Evolutionary conservation across 53 echinoderm and acorn worm species (phyloP).

Genomic region (Hippasteria phrygiana): DNA sequence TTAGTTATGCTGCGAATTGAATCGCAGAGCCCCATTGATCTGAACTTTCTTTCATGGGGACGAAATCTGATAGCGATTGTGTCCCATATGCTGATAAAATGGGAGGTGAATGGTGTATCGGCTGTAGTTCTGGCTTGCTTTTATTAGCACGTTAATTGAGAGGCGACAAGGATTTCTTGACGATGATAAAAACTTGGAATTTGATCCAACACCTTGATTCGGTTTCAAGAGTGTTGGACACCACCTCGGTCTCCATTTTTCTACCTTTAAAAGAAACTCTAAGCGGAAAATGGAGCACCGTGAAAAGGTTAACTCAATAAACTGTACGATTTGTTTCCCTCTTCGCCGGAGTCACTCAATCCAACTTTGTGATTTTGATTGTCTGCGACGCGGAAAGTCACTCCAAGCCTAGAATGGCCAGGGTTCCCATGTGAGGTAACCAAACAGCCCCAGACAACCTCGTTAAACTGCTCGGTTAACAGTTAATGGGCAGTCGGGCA

Average conservation of each 20-base stretch:
- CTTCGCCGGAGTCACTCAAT: neutral
- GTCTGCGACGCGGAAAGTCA: conserved; percentile 5
- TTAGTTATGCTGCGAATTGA: conserved; percentile 7
- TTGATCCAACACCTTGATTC: conserved; percentile 1
- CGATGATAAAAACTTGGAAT: conserved; percentile 39
- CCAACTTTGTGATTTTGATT: conserved; percentile 49
- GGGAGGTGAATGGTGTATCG: conserved; percentile 26
- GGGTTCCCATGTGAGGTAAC: conserved; percentile 50
- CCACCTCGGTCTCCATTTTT: neutral
- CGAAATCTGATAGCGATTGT: conserved; percentile 27
- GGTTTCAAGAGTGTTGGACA: neutral
- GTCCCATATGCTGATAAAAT: neutral
- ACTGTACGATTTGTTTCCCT: neutral
- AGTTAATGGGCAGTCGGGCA: neutral
- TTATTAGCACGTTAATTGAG: conserved; percentile 56
- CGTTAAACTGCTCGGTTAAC: conserved; percentile 41
- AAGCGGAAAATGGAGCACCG: neutral
- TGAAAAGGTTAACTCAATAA: conserved; percentile 41
- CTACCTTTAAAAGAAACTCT: neutral
- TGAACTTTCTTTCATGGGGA: conserved; percentile 39
- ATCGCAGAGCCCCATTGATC: conserved; percentile 26
- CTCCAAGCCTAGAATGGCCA: neutral
- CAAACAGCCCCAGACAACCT: conserved; percentile 21
- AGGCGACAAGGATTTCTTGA: conserved; percentile 51
- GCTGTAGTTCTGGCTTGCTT: conserved; percentile 35